Conservation (phyloP, 2,113 vertebrate species). For the Accipiter virgatus region DNA sequence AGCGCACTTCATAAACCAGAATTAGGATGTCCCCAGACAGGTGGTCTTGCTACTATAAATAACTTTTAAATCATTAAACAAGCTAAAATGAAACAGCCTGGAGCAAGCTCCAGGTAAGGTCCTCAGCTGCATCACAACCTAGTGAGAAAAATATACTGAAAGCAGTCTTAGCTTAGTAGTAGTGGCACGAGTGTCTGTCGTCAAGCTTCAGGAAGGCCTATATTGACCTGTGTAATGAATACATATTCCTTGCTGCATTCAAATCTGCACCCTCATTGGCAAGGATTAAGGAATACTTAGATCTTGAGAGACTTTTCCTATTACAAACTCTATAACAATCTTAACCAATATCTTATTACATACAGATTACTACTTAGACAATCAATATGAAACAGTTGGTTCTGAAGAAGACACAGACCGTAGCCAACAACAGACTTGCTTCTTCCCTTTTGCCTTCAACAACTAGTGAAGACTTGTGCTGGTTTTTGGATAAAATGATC, state of each 20-base stretch:
- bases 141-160: background rate
- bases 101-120: background rate
- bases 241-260: background rate
- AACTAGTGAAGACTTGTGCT: background rate
- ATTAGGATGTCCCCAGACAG: background rate
- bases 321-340: background rate
- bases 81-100: conserved; percentile 9
- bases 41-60: background rate
- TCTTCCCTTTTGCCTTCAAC: background rate
- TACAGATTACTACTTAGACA: background rate
- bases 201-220: background rate
- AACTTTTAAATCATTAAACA: conserved; percentile 21
- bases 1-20: background rate
- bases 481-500: background rate
- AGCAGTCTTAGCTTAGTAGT: background rate
- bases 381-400: background rate
- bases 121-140: background rate
- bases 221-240: background rate
- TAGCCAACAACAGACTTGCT: background rate
- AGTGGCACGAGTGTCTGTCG: background rate
- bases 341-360: background rate
- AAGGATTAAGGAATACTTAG: background rate
- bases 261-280: background rate
- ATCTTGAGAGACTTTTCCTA: background rate
- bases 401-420: background rate